Conservation (phyloP, 2,888 invertebrate species). For the Dryadula phaetusa region DNA sequence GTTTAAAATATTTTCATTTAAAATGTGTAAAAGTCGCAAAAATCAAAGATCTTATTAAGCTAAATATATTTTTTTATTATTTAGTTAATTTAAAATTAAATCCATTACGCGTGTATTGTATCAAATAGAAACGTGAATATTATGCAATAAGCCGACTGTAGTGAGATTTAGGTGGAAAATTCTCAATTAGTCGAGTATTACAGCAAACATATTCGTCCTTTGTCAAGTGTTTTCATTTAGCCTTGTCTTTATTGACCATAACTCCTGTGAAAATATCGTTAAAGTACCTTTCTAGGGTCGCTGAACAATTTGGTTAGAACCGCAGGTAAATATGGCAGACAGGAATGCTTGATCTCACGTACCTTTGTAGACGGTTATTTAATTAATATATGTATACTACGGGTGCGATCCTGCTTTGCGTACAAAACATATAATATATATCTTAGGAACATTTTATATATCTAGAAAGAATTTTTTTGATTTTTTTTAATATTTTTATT, state of each 20-base stretch:
- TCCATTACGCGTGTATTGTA: no score
- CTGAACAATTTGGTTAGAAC: slow-evolving; percentile 15
- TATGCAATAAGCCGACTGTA: background rate
- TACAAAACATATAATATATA: background rate
- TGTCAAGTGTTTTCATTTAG: slow-evolving; percentile 18
- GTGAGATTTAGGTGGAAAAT: slow-evolving; percentile 11
- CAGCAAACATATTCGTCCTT: background rate
- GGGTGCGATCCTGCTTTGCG: background rate
- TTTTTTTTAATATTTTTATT: no score
- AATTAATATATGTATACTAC: slow-evolving; percentile 14
- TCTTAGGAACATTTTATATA: background rate
- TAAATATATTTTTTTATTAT: no score
- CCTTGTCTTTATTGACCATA: slow-evolving; percentile 24
- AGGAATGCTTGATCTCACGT: slow-evolving; percentile 25
- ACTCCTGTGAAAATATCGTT: slow-evolving; percentile 28
- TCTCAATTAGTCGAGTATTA: slow-evolving; percentile 13
- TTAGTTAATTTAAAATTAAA: no score
- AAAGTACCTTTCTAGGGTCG: slow-evolving; percentile 22
- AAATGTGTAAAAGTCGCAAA: no score
- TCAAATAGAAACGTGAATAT: background rate
- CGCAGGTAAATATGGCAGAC: slow-evolving; percentile 17
- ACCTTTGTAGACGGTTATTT: slow-evolving; percentile 25
- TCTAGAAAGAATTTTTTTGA: no score
- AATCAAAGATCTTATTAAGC: no score
- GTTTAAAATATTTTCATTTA: no score